Evolutionary conservation across 2,888 invertebrate genomes (phyloP).

Genomic region (Panzeria rudis): DNA sequence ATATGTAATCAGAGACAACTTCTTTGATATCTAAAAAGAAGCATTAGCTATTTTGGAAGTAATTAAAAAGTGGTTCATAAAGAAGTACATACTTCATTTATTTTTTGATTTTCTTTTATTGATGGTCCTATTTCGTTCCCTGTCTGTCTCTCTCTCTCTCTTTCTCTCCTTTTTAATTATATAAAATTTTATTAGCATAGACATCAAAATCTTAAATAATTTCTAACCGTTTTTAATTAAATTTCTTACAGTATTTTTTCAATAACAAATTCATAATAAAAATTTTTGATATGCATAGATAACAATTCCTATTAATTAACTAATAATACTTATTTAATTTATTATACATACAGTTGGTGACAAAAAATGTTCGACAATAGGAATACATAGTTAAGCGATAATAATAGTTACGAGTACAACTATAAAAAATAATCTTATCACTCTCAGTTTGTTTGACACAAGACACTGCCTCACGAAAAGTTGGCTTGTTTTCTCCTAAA

Average conservation of each 20-base stretch:
- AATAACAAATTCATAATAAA: slow-evolving; percentile 60
- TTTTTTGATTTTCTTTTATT: slow-evolving; percentile 15
- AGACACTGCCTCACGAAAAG: slow-evolving; percentile 31
- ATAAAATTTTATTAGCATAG: slow-evolving; percentile 39
- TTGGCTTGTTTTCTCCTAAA: slow-evolving; percentile 37
- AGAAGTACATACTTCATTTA: too few species aligned
- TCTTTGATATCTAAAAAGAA: too few species aligned
- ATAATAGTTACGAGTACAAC: not conserved
- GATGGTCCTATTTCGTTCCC: slow-evolving; percentile 2
- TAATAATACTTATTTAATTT: slow-evolving; percentile 64
- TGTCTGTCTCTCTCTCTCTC: not conserved
- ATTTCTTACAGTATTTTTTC: slow-evolving; percentile 3
- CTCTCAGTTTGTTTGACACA: slow-evolving; percentile 39
- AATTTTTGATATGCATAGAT: slow-evolving; percentile 70
- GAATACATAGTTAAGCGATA: slow-evolving; percentile 34
- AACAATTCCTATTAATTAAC: slow-evolving; percentile 64
- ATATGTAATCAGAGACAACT: too few species aligned
- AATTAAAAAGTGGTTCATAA: too few species aligned
- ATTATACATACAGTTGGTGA: slow-evolving; percentile 64
- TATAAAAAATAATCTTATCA: slow-evolving; percentile 33
- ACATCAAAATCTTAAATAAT: slow-evolving; percentile 45
- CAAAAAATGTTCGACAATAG: slow-evolving; percentile 63
- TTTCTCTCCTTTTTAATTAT: slow-evolving; percentile 5
- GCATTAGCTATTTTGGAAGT: too few species aligned
- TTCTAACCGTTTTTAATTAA: slow-evolving; percentile 16